Evolutionary conservation across 92 coral and sea anemone species (phyloP).

Genomic region (Blastomussa wellsi): DNA sequence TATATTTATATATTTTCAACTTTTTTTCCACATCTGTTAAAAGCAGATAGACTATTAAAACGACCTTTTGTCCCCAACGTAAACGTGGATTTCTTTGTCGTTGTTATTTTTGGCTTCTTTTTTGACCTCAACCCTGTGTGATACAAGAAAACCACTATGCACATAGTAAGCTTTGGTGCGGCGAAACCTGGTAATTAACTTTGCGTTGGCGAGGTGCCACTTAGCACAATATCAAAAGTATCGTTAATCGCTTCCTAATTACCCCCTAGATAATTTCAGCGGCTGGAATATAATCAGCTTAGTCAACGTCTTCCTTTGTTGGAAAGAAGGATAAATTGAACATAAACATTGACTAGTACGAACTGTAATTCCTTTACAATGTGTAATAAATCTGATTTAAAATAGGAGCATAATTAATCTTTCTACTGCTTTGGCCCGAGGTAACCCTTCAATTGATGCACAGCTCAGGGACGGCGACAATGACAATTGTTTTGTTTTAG

Average conservation of each 20-base stretch:
- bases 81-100: not conserved
- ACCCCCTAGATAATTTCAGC: not conserved
- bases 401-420: not conserved
- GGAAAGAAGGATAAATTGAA: not conserved
- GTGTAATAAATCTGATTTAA: not conserved
- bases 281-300: not conserved
- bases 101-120: conserved; percentile 16
- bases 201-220: not conserved
- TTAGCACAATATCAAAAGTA: not conserved
- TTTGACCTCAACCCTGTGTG: conserved; percentile 19
- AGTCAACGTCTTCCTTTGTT: not conserved
- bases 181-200: not conserved
- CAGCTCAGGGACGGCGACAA: too few species aligned
- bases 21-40: not conserved
- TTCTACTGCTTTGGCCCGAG: not conserved
- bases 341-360: not conserved
- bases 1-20: too few species aligned
- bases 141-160: conserved; percentile 7
- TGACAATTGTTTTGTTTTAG: too few species aligned
- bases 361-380: conserved; percentile 11
- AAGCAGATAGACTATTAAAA: not conserved
- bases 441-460: not conserved
- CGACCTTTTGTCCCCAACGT: not conserved
- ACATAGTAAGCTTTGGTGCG: not conserved
- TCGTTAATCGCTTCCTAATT: conserved; percentile 18